phyloP scores from a whole-genome alignment of 2,888 invertebrate genomes.

The Meloe dianella region DNA sequence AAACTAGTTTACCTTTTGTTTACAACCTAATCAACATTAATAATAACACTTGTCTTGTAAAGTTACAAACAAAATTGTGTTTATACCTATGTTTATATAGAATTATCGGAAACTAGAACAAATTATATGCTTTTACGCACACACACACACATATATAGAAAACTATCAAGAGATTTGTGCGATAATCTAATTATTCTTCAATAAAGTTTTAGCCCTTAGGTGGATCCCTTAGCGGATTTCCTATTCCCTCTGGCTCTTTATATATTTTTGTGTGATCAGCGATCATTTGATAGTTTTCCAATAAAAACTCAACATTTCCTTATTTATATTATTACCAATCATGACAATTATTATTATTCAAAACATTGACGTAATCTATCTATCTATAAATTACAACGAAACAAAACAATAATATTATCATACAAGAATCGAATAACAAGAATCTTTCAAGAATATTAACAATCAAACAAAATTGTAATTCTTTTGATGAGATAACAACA shows the following conservation, averaged over 20 bases:
- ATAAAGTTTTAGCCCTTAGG: slow-evolving; percentile 1
- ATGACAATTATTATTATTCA: not conserved
- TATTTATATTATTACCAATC: not conserved
- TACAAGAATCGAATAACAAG: not conserved
- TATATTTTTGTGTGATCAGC: too few relatives aligned
- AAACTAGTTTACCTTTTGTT: slow-evolving; percentile 32
- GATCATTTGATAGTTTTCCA: too few relatives aligned
- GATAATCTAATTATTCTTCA: slow-evolving; percentile 21
- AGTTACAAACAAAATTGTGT: not conserved
- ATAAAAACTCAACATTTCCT: slow-evolving; percentile 2
- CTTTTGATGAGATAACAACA: not conserved
- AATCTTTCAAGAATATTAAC: not conserved
- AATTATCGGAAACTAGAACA: slow-evolving; percentile 29
- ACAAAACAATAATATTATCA: not conserved
- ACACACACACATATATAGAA: not conserved
- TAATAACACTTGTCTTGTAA: slow-evolving; percentile 16
- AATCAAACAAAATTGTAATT: not conserved
- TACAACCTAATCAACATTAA: slow-evolving; percentile 29
- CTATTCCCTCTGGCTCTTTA: not conserved
- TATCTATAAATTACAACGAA: not conserved
- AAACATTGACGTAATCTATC: not conserved
- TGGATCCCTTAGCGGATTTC: not conserved
- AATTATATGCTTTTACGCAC: slow-evolving; percentile 22
- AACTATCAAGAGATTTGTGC: slow-evolving; percentile 17
- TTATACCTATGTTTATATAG: slow-evolving; percentile 14